Evolutionary conservation across 2,797 vertebrate genomes (phyloP).

Genomic region (Perdix hodgsoniae): DNA sequence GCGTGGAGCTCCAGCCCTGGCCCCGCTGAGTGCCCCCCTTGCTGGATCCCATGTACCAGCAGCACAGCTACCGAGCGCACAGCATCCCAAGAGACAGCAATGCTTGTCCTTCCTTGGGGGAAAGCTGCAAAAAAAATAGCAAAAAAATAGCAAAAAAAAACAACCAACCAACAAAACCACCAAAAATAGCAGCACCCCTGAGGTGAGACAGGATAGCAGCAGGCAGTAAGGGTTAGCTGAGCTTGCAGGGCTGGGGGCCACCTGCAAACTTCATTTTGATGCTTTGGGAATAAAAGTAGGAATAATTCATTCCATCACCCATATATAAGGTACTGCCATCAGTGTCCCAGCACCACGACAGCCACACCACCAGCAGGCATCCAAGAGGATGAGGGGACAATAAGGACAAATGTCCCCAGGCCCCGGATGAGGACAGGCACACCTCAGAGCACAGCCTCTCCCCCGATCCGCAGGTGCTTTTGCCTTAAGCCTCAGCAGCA

Average conservation of each 20-base stretch:
- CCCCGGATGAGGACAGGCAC: not conserved
- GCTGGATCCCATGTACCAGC: rapidly evolving
- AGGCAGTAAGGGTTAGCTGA: not conserved
- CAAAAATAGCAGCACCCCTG: slow-evolving; percentile 10
- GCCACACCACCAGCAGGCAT: rapidly evolving
- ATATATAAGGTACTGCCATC: not conserved
- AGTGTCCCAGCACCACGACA: not conserved
- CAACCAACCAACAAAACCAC: not conserved
- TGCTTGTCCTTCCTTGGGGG: not conserved
- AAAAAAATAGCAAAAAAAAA: not conserved
- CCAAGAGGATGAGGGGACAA: not conserved
- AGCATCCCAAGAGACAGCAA: rapidly evolving
- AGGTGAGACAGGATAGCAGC: not conserved
- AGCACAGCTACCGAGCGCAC: not conserved
- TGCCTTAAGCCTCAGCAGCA: not conserved
- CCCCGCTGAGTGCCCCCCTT: not conserved
- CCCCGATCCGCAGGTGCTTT: no score
- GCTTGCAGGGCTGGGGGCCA: not conserved
- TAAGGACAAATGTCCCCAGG: not conserved
- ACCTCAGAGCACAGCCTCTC: not conserved
- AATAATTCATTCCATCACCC: not conserved
- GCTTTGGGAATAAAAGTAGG: not conserved
- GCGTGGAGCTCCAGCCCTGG: not conserved
- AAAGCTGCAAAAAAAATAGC: not conserved
- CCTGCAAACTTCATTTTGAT: not conserved